Conservation (phyloP, 2,888 invertebrate species). For the Lochmaea capreae region DNA sequence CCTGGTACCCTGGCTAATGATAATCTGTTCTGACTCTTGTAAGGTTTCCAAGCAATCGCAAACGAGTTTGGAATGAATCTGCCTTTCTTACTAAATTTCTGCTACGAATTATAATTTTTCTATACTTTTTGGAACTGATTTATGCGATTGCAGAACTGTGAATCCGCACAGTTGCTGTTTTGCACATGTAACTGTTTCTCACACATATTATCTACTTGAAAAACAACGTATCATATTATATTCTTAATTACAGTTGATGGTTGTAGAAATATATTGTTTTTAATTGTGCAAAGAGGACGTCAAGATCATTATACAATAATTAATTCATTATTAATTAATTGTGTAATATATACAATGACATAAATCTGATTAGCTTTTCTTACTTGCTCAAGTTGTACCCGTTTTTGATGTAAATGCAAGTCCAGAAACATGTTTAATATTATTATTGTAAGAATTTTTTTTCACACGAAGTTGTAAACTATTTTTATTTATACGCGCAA, state of each 20-base stretch:
- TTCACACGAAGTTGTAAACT: too few relatives aligned
- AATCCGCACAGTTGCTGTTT: background rate
- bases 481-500: too few relatives aligned
- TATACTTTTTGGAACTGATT: background rate
- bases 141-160: background rate
- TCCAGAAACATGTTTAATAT: too few relatives aligned
- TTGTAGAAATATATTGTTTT: background rate
- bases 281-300: background rate
- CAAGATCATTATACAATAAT: slow-evolving; percentile 3
- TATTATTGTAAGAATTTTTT: too few relatives aligned
- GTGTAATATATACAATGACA: background rate
- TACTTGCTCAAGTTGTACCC: too few relatives aligned
- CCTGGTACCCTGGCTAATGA: too few relatives aligned
- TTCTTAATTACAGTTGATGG: slow-evolving; percentile 1
- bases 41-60: too few relatives aligned
- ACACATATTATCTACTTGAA: background rate
- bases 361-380: background rate
- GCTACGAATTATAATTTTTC: background rate
- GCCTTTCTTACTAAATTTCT: background rate
- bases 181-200: background rate
- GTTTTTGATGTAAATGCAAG: too few relatives aligned
- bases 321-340: background rate
- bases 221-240: background rate
- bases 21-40: too few relatives aligned
- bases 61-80: too few relatives aligned